Conservation (phyloP, 2,113 vertebrate species). For the Naja naja region DNA sequence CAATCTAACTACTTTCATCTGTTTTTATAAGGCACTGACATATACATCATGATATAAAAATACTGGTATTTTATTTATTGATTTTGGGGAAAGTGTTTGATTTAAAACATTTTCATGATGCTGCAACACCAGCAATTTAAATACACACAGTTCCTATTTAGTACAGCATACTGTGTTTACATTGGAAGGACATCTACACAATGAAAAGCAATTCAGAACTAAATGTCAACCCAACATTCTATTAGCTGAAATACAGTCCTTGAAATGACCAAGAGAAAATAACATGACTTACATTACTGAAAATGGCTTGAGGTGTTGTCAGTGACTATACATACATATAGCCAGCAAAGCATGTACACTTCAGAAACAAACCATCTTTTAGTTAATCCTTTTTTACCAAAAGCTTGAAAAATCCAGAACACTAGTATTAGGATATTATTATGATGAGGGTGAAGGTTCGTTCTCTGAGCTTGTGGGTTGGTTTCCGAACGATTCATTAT, state of each 20-base stretch:
- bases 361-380: neutral
- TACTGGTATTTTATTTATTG: neutral
- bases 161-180: neutral
- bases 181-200: neutral
- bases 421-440: neutral
- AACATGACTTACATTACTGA: conserved; percentile 9
- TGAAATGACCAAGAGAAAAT: neutral
- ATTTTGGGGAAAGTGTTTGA: neutral
- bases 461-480: too few species aligned
- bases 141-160: neutral
- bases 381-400: conserved; percentile 15
- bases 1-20: neutral
- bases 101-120: neutral
- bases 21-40: neutral
- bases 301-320: neutral
- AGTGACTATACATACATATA: conserved; percentile 13
- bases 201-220: neutral
- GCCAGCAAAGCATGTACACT: conserved; percentile 17
- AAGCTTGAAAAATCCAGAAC: neutral
- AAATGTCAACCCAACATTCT: neutral
- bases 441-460: neutral
- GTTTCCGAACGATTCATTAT: too few species aligned
- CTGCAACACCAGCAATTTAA: neutral
- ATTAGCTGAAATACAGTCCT: neutral
- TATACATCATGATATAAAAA: neutral